Evolutionary conservation across 2,113 vertebrate genomes (phyloP).

Genomic region (Larimichthys crocea): DNA sequence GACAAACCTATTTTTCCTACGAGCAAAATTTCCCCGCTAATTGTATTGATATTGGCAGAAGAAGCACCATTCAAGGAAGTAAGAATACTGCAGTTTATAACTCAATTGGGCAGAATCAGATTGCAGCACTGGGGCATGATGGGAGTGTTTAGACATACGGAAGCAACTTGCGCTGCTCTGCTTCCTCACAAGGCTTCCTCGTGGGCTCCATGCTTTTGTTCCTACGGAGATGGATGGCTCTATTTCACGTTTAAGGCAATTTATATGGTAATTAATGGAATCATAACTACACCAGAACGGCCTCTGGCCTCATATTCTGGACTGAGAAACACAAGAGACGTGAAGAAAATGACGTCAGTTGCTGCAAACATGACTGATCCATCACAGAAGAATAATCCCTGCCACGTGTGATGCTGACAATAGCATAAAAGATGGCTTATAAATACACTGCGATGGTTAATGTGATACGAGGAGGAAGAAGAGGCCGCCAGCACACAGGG

Average conservation of each 20-base stretch:
- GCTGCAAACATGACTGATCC: constrained; percentile 25
- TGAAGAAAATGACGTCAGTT: constrained; percentile 30
- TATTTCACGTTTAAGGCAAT: constrained; percentile 58
- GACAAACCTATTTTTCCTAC: constrained; percentile 63
- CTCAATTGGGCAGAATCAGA: constrained; percentile 58
- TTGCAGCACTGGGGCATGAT: constrained; percentile 37
- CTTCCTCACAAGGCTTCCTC: constrained; percentile 61
- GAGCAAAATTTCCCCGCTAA: constrained; percentile 63
- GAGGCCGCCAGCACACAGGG: constrained; percentile 16
- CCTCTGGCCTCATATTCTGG: constrained; percentile 48
- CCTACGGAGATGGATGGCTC: constrained; percentile 58
- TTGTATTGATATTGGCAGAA: constrained; percentile 76
- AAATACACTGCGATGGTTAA: constrained; percentile 16
- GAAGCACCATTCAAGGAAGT: constrained; percentile 59
- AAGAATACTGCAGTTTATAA: constrained; percentile 61
- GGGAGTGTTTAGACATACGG: constrained; percentile 72
- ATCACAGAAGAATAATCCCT: constrained; percentile 37
- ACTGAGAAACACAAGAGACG: constrained; percentile 17
- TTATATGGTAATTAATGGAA: constrained; percentile 57
- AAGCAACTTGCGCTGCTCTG: constrained; percentile 70
- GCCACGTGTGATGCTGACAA: constrained; percentile 58
- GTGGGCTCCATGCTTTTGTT: constrained; percentile 33
- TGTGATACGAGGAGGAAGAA: constrained; percentile 38
- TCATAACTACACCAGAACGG: constrained; percentile 41
- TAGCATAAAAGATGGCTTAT: constrained; percentile 18